phyloP scores from a whole-genome alignment of 2,113 vertebrate species.

The Callorhinus ursinus region DNA sequence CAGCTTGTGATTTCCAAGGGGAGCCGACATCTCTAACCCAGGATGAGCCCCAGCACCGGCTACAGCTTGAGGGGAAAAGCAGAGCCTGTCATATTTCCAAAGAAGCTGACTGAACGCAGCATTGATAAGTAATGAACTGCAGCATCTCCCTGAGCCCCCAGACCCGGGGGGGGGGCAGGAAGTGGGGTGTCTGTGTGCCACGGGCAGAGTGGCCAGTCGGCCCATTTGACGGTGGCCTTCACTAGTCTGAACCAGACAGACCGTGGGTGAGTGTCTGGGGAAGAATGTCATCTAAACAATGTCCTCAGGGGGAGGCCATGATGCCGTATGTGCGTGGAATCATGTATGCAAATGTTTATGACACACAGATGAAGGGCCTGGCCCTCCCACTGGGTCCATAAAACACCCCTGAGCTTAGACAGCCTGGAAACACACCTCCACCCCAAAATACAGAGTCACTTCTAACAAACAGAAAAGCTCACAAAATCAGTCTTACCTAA shows the following conservation, averaged over 20 bases:
- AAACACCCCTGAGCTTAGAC: fast-evolving
- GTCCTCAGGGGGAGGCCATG: fast-evolving
- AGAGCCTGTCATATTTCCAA: fast-evolving
- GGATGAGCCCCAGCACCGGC: fast-evolving
- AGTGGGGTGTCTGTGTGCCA: fast-evolving
- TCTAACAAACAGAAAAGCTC: neutral
- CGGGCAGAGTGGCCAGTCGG: fast-evolving
- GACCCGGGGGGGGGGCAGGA: fast-evolving
- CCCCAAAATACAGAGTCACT: neutral
- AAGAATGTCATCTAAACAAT: fast-evolving
- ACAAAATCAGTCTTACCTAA: neutral
- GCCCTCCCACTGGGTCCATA: fast-evolving
- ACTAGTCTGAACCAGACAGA: fast-evolving
- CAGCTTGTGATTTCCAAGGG: neutral
- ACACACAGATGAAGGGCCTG: fast-evolving
- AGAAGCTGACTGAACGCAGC: fast-evolving
- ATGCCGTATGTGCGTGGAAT: fast-evolving
- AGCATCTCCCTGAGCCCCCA: neutral
- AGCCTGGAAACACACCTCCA: neutral
- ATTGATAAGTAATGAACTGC: neutral
- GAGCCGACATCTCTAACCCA: neutral
- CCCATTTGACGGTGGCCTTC: fast-evolving
- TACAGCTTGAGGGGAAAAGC: neutral
- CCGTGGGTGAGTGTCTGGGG: fast-evolving
- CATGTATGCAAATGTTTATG: fast-evolving